Evolutionary conservation across 2,888 invertebrate genomes (phyloP).

Genomic region (Bugula neritina): DNA sequence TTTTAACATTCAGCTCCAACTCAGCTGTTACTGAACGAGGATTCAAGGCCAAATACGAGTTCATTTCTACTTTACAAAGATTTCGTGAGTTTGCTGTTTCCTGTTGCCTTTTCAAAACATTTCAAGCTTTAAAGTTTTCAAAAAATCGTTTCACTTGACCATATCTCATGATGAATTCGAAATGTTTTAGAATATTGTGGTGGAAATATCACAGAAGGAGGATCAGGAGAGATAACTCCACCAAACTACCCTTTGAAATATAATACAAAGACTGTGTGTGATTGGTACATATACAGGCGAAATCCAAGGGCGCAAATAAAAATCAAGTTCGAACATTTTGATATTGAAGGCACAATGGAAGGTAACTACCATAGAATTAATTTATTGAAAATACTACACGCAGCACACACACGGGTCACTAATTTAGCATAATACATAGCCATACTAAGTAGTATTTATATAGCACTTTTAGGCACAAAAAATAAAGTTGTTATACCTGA

Average conservation of each 20-base stretch:
- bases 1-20: slow-evolving; percentile 82
- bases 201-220: slow-evolving; percentile 66
- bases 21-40: slow-evolving; percentile 82
- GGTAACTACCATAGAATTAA: slow-evolving; percentile 65
- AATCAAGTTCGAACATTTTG: slow-evolving; percentile 83
- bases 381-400: too few relatives aligned
- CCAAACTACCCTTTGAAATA: slow-evolving; percentile 88
- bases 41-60: slow-evolving; percentile 90
- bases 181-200: too few relatives aligned
- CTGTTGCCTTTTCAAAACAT: too few relatives aligned
- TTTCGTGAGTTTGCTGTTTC: slow-evolving; percentile 25
- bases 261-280: slow-evolving; percentile 69
- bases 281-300: slow-evolving; percentile 88
- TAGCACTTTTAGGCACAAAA: too few relatives aligned
- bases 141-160: too few relatives aligned
- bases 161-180: too few relatives aligned
- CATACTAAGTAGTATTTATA: too few relatives aligned
- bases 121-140: too few relatives aligned
- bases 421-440: too few relatives aligned
- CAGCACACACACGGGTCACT: too few relatives aligned
- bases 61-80: slow-evolving; percentile 59
- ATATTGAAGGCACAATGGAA: slow-evolving; percentile 84
- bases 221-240: slow-evolving; percentile 68
- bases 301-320: slow-evolving; percentile 75
- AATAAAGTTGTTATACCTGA: too few relatives aligned